Percentiles rank a stretch among this genome's conserved stretches.
These are phyloP conservation scores for Drosophila gaucha DNA, from an alignment of 2,888 invertebrate genomes.

Conservation along the genomic window DNA sequence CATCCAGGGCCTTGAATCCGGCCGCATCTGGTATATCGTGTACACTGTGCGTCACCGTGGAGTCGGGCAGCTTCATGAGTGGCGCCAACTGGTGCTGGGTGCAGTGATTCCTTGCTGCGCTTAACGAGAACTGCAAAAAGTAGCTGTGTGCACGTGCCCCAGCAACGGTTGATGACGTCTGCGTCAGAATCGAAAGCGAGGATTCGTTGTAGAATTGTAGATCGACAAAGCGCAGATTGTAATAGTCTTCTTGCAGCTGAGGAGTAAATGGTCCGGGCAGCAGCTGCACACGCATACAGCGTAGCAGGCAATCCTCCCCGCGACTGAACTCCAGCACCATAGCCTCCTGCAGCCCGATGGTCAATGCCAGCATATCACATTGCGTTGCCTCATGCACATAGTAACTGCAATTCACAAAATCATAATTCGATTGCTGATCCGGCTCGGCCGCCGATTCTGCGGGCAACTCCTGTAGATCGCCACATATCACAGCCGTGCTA, in stretches of 20 bases:
- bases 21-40: slow-evolving; percentile 85
- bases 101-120: slow-evolving; percentile 83
- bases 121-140: slow-evolving; percentile 85
- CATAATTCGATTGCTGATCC: slow-evolving; percentile 35
- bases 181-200: slow-evolving; percentile 89
- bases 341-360: slow-evolving; percentile 78
- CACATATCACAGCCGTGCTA: slow-evolving; percentile 86
- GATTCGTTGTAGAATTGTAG: slow-evolving; percentile 89
- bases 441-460: slow-evolving; percentile 21
- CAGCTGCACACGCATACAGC: slow-evolving; percentile 86
- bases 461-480: slow-evolving; percentile 53
- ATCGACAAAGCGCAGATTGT: slow-evolving; percentile 87
- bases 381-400: slow-evolving; percentile 72
- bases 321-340: slow-evolving; percentile 81
- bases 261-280: slow-evolving; percentile 83
- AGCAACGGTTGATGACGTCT: slow-evolving; percentile 85
- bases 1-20: slow-evolving; percentile 88
- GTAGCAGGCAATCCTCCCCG: slow-evolving; percentile 82
- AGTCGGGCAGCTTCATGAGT: slow-evolving; percentile 72
- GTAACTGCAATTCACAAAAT: slow-evolving; percentile 74
- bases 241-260: slow-evolving; percentile 70
- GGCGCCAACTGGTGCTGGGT: slow-evolving; percentile 79
- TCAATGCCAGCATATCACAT: slow-evolving; percentile 77
- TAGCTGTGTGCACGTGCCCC: slow-evolving; percentile 85
- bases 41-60: slow-evolving; percentile 85